Conservation (phyloP, 2,113 vertebrate genomes). For the Coracopsis vasa region DNA sequence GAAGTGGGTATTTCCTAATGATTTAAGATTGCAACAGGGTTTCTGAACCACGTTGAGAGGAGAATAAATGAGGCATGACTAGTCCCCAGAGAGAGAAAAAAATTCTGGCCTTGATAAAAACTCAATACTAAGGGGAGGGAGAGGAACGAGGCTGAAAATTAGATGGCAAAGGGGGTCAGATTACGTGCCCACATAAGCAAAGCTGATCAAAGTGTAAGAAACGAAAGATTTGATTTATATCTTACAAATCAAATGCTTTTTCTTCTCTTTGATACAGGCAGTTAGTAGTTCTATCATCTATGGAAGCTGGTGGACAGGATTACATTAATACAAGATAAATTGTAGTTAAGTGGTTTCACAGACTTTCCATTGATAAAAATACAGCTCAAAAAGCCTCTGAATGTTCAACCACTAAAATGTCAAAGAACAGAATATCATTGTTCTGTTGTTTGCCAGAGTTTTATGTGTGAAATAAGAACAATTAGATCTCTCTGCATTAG, state of each 20-base stretch:
- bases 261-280: slow-evolving; percentile 22
- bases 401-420: slow-evolving; percentile 43
- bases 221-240: neutral
- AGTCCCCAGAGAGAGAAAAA: neutral
- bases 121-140: neutral
- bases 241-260: slow-evolving; percentile 13
- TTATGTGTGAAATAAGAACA: slow-evolving; percentile 34
- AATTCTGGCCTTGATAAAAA: slow-evolving; percentile 17
- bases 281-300: neutral
- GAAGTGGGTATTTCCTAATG: neutral
- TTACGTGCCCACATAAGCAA: neutral
- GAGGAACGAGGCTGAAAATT: neutral
- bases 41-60: neutral
- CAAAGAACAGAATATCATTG: slow-evolving; percentile 20
- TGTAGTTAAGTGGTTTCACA: slow-evolving; percentile 42
- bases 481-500: neutral
- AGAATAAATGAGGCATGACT: slow-evolving; percentile 15
- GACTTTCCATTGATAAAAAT: slow-evolving; percentile 24
- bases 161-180: neutral
- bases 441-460: slow-evolving; percentile 10
- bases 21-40: neutral
- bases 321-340: slow-evolving; percentile 25
- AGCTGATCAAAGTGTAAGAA: slow-evolving; percentile 24
- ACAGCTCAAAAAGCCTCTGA: slow-evolving; percentile 34
- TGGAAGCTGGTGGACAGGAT: slow-evolving; percentile 19